Evolutionary conservation across 2,797 vertebrate species (phyloP).

Genomic region (Melanotaenia nigrans): DNA sequence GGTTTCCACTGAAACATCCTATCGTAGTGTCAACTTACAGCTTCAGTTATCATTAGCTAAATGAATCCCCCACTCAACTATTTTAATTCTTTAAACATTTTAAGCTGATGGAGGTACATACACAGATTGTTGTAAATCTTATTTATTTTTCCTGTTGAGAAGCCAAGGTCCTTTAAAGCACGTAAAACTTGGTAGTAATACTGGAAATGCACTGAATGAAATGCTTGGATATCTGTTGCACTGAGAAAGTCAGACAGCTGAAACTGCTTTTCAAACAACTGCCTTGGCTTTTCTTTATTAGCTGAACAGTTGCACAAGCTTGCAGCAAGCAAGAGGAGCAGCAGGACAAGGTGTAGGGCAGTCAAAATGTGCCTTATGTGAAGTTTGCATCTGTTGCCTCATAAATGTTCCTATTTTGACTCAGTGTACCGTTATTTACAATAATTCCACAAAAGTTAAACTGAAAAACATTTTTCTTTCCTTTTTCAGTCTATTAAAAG

Average conservation of each 20-base stretch:
- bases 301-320: neutral
- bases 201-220: neutral
- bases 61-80: too few species aligned
- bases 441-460: neutral
- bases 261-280: neutral
- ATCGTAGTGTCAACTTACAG: neutral
- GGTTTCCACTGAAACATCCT: neutral
- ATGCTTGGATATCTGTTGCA: neutral
- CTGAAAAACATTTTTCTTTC: neutral
- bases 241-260: neutral
- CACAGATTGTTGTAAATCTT: too few species aligned
- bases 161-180: neutral
- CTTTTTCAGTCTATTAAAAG: neutral
- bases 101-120: neutral
- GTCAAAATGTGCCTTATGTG: neutral
- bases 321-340: slow-evolving; percentile 2
- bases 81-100: neutral
- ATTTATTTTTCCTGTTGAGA: too few species aligned
- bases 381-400: neutral
- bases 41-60: neutral
- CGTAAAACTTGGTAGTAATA: neutral
- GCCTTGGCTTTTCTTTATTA: neutral
- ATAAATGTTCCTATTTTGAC: neutral
- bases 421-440: neutral
- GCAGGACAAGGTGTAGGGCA: neutral